Evolutionary conservation across 2,797 vertebrate species (phyloP).

Genomic region (Rhincodon typus): DNA sequence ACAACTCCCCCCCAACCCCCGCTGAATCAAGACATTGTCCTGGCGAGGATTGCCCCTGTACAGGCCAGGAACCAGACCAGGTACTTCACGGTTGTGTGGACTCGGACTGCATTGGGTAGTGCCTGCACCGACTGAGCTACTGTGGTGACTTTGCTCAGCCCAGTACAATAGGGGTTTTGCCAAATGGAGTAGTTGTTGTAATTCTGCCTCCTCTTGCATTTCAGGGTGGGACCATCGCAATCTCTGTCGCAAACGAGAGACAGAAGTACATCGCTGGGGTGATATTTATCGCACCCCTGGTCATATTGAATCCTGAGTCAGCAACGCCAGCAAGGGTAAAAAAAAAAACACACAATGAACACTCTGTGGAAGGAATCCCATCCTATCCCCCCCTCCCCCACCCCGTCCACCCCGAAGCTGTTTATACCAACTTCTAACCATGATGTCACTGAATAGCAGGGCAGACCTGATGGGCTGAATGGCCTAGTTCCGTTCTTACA

Average conservation of each 20-base stretch:
- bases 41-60: neutral
- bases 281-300: conserved; percentile 81
- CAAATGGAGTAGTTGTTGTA: neutral
- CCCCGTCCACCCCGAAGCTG: neutral
- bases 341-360: neutral
- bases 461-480: neutral
- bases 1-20: neutral
- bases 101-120: neutral
- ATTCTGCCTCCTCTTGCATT: conserved; percentile 37
- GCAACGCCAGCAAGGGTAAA: conserved; percentile 91
- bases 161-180: neutral
- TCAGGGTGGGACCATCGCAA: conserved; percentile 87
- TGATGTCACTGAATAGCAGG: too few relatives aligned
- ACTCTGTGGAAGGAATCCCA: neutral
- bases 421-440: too few relatives aligned
- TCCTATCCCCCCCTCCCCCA: too few relatives aligned
- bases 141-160: neutral
- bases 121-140: neutral
- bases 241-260: conserved; percentile 78
- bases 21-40: neutral
- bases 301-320: conserved; percentile 83
- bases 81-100: neutral
- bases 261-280: conserved; percentile 77
- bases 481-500: neutral
- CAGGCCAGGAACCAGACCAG: neutral